Conservation (phyloP, 2,797 vertebrate genomes). For the Loriculus beryllinus region DNA sequence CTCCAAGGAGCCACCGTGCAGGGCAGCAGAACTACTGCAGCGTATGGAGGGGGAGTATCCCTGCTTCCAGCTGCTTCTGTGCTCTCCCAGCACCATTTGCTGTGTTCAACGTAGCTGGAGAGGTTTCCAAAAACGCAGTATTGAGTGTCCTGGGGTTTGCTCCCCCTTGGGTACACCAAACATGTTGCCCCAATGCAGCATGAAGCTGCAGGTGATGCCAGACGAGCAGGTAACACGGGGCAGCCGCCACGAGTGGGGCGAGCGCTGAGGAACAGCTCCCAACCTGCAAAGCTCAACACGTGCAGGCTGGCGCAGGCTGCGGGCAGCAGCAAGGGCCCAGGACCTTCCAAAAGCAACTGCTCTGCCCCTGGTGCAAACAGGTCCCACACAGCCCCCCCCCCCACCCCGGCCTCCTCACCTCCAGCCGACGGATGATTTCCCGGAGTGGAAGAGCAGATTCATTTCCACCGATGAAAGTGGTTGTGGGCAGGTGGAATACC, state of each 20-base stretch:
- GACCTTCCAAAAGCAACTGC: neutral
- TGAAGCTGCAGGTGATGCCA: neutral
- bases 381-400: neutral
- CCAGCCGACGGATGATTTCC: conserved; percentile 90
- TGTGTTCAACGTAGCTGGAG: neutral
- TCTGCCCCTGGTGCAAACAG: neutral
- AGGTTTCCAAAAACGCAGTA: neutral
- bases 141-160: neutral
- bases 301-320: neutral
- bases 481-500: conserved; percentile 90
- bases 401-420: conserved; percentile 76
- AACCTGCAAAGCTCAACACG: neutral
- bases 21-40: neutral
- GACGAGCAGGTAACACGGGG: neutral
- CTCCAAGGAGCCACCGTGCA: neutral
- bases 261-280: neutral
- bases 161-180: neutral
- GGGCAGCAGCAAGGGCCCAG: neutral
- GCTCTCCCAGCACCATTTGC: neutral
- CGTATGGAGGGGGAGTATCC: rapidly evolving
- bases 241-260: rapidly evolving
- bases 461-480: conserved; percentile 91
- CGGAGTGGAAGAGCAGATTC: conserved; percentile 85
- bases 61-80: neutral
- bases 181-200: rapidly evolving